These are phyloP conservation scores for Babylonia areolata DNA, from an alignment of 1,140 invertebrate genomes.

Conservation along the genomic window DNA sequence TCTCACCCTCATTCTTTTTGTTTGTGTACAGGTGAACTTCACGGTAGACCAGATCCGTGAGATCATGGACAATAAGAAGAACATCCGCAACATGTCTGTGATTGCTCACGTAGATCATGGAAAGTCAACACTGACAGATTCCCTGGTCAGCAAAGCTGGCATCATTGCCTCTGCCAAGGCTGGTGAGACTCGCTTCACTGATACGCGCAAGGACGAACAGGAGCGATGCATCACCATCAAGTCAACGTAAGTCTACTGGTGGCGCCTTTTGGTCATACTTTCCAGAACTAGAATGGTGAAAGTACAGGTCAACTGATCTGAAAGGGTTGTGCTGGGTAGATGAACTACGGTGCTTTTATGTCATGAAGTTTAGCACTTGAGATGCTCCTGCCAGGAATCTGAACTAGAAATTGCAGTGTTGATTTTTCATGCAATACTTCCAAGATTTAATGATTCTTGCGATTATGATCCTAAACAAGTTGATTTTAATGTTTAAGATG, in stretches of 20 bases:
- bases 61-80: conserved; percentile 99
- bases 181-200: conserved; percentile 99
- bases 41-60: conserved; percentile 99
- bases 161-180: conserved; percentile 99
- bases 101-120: conserved; percentile 99
- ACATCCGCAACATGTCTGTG: conserved; percentile 99
- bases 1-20: neutral
- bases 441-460: no score
- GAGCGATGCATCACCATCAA: conserved; percentile 99
- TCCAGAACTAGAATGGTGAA: no score
- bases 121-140: conserved; percentile 99
- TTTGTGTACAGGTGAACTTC: conserved; percentile 94
- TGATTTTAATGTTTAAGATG: no score
- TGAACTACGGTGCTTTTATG: no score
- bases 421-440: no score
- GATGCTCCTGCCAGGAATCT: no score
- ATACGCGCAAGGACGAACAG: conserved; percentile 99
- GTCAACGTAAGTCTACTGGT: conserved; percentile 97
- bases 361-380: no score
- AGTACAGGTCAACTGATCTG: no score
- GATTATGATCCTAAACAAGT: no score
- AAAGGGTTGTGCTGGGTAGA: no score
- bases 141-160: conserved; percentile 99
- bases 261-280: no score
- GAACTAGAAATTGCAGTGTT: no score